These are phyloP conservation scores for Florisuga fusca DNA, from an alignment of 2,797 vertebrate species.

Conservation along the genomic window DNA sequence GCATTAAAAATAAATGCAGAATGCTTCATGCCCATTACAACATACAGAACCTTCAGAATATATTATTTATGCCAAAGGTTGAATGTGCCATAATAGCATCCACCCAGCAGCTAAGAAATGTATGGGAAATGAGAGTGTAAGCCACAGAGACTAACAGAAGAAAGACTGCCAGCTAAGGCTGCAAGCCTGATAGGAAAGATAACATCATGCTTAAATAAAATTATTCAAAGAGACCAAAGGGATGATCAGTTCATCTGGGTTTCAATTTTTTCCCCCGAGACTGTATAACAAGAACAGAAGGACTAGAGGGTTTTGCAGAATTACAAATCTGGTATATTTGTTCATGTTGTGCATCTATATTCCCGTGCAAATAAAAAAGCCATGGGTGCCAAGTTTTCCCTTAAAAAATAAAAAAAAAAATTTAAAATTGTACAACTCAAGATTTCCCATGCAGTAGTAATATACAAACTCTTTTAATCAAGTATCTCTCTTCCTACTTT, in stretches of 20 bases:
- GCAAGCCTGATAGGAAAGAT: conserved; percentile 1
- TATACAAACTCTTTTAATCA: not conserved
- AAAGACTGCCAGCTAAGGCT: not conserved
- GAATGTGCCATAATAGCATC: conserved; percentile 47
- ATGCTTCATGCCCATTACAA: conserved; percentile 32
- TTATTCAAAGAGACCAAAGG: not conserved
- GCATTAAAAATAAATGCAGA: conserved; percentile 70
- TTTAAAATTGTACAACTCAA: not conserved
- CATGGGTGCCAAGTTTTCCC: not conserved
- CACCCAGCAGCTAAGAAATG: conserved; percentile 33
- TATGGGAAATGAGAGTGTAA: conserved; percentile 11
- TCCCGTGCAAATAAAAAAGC: not conserved
- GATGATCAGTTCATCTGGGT: not conserved
- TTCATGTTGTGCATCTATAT: not conserved
- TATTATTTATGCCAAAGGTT: conserved; percentile 66
- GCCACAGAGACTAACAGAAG: conserved; percentile 25
- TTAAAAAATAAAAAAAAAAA: not conserved
- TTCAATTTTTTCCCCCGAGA: not conserved
- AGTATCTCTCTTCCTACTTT: not conserved
- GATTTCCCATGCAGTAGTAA: not conserved
- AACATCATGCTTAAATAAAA: not conserved
- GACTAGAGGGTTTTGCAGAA: not conserved
- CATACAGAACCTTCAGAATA: conserved; percentile 51
- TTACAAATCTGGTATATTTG: not conserved
- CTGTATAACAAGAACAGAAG: not conserved